A percentile compares a stretch with the other conserved stretches of the same genome.
These are phyloP conservation scores for Xestobium rufovillosum DNA, from an alignment of 2,888 invertebrate genomes.

Conservation along the genomic window DNA sequence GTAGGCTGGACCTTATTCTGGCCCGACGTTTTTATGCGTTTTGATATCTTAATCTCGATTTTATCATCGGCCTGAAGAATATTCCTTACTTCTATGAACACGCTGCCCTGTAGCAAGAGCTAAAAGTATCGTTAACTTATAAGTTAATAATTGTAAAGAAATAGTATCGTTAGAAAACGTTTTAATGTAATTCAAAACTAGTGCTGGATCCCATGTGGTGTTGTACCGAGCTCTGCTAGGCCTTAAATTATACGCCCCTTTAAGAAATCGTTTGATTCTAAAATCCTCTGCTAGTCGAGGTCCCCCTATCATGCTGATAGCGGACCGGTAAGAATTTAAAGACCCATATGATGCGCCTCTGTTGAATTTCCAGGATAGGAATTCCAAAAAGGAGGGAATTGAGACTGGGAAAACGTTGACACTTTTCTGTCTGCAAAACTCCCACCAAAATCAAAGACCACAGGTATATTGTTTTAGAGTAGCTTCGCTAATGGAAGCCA, in stretches of 20 bases:
- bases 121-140: constrained; percentile 5
- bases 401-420: constrained; percentile 8
- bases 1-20: background rate
- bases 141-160: too few relatives aligned
- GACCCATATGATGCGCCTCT: constrained; percentile 12
- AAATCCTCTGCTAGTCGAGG: constrained; percentile 11
- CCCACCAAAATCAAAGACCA: constrained; percentile 16
- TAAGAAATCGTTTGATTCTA: constrained; percentile 14
- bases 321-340: constrained; percentile 13
- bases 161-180: background rate
- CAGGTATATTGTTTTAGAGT: constrained; percentile 20
- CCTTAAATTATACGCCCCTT: constrained; percentile 13
- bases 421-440: constrained; percentile 16
- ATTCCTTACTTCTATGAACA: constrained; percentile 6
- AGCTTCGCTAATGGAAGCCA: too few relatives aligned
- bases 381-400: background rate
- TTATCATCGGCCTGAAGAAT: background rate
- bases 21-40: constrained; percentile 5
- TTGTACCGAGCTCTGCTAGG: constrained; percentile 7
- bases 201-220: constrained; percentile 6
- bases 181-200: constrained; percentile 4
- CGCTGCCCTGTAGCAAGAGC: constrained; percentile 6
- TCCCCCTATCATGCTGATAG: constrained; percentile 11
- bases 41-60: constrained; percentile 5
- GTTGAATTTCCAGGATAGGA: constrained; percentile 7